phyloP scores from a whole-genome alignment of 2,888 invertebrate species.

The Chouioia cunea region DNA sequence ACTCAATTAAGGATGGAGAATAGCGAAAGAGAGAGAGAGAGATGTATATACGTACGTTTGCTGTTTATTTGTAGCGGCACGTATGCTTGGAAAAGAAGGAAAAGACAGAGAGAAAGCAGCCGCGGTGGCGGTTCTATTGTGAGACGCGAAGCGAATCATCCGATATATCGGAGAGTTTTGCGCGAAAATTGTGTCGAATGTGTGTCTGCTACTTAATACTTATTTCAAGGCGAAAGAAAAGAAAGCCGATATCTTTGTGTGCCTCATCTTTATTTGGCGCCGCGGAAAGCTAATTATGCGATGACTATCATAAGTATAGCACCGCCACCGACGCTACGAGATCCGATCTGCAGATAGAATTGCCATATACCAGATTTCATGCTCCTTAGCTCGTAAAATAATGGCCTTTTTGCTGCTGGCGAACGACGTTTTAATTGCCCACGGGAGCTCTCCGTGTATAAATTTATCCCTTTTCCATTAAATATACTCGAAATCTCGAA shows the following conservation, averaged over 20 bases:
- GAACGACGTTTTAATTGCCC: constrained; percentile 5
- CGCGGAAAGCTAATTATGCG: constrained; percentile 24
- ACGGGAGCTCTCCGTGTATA: background rate
- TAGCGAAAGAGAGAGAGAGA: no score
- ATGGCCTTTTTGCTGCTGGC: background rate
- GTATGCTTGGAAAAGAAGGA: background rate
- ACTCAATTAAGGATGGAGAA: constrained; percentile 19
- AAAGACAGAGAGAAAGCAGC: constrained; percentile 23
- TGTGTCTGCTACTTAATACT: no score
- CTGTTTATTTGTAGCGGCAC: background rate
- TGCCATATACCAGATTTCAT: constrained; percentile 28
- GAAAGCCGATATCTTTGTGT: constrained; percentile 19
- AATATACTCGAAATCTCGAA: no score
- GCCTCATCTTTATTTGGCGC: background rate
- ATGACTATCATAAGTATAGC: constrained; percentile 14
- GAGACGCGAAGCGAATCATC: constrained; percentile 30
- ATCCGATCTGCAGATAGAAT: background rate
- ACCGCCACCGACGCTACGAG: background rate
- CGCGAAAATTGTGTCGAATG: constrained; percentile 18
- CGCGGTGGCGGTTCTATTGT: constrained; percentile 5
- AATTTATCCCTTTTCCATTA: no score
- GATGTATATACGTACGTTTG: no score
- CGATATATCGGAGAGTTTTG: constrained; percentile 24
- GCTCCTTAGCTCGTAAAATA: constrained; percentile 41
- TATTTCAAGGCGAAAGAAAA: constrained; percentile 12